Percentiles rank a stretch among this genome's conserved stretches.
These are phyloP conservation scores for Camelus dromedarius DNA, from an alignment of 2,113 vertebrate genomes.

Conservation along the genomic window DNA sequence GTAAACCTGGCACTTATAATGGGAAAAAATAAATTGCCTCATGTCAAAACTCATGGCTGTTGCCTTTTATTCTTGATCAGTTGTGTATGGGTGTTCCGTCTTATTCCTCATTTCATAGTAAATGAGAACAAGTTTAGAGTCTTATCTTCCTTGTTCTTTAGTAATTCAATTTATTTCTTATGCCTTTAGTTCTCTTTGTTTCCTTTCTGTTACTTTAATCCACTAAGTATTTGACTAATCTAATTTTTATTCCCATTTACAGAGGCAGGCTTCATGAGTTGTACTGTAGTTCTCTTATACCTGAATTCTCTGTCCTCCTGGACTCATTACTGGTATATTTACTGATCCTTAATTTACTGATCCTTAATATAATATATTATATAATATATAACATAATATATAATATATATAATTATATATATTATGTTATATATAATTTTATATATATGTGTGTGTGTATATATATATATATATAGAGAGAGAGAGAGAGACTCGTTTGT, in stretches of 20 bases:
- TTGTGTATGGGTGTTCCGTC: not conserved
- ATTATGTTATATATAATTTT: no score
- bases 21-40: not conserved
- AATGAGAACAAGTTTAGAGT: not conserved
- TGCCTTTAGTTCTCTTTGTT: not conserved
- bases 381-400: no score
- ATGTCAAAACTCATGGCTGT: not conserved
- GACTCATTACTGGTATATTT: no score
- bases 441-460: no score
- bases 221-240: not conserved
- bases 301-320: not conserved
- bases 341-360: accelerated
- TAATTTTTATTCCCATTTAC: not conserved
- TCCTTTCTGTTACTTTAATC: not conserved
- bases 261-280: not conserved
- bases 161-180: not conserved
- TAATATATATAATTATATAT: no score
- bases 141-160: not conserved
- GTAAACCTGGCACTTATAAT: not conserved
- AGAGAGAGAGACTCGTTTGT: not conserved
- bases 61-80: not conserved
- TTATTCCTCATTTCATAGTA: not conserved
- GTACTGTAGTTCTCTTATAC: not conserved
- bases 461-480: no score
- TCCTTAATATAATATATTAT: not conserved